phyloP scores from a whole-genome alignment of 2,113 vertebrate genomes.

The Psettodes erumei region DNA sequence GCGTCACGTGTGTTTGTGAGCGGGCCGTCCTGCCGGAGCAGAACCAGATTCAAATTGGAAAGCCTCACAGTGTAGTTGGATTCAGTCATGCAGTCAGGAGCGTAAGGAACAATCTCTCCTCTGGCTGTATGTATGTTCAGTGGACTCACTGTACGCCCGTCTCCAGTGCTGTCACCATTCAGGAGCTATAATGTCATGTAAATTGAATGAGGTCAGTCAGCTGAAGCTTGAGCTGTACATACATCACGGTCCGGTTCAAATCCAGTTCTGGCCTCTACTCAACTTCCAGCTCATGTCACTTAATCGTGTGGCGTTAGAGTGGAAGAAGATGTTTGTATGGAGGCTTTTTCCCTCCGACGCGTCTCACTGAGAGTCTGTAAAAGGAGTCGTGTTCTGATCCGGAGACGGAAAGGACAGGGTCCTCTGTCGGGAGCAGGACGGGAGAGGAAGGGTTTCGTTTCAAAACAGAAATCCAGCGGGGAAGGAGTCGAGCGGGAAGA shows the following conservation, averaged over 20 bases:
- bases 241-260: not conserved
- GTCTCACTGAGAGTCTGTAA: not conserved
- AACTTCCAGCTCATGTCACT: not conserved
- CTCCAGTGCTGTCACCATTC: not conserved
- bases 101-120: slow-evolving; percentile 23
- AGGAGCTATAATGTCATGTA: slow-evolving; percentile 15
- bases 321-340: not conserved
- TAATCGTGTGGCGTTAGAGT: not conserved
- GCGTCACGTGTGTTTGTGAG: slow-evolving; percentile 26
- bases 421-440: slow-evolving; percentile 25
- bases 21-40: slow-evolving; percentile 36
- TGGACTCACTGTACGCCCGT: not conserved
- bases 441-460: slow-evolving; percentile 46
- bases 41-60: slow-evolving; percentile 52
- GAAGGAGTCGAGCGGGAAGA: slow-evolving; percentile 10
- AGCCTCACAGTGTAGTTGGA: slow-evolving; percentile 29
- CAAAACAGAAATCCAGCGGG: slow-evolving; percentile 20
- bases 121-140: not conserved
- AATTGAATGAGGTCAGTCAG: slow-evolving; percentile 10
- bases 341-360: not conserved
- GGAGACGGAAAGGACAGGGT: slow-evolving; percentile 7
- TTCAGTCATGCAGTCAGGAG: slow-evolving; percentile 43
- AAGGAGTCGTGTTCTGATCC: slow-evolving; percentile 1
- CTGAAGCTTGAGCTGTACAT: not conserved
- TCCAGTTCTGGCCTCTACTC: not conserved